Percentiles rank a stretch among this genome's conserved stretches.
Conservation (phyloP, 2,797 vertebrate species). For the Sphenopsis melanotis region DNA sequence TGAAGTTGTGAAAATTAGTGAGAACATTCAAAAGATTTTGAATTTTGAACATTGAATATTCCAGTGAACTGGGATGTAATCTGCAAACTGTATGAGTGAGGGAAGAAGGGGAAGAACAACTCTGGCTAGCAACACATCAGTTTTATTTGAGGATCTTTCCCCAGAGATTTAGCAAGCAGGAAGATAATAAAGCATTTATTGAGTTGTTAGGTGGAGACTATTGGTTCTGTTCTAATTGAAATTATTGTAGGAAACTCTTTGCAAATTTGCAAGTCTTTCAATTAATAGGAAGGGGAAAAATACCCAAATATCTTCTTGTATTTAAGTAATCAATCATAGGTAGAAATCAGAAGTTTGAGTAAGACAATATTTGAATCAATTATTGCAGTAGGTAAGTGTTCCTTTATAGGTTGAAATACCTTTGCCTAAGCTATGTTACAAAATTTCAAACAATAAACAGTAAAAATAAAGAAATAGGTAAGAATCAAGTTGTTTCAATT, state of each 20-base stretch:
- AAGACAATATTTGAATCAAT: neutral
- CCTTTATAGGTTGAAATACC: neutral
- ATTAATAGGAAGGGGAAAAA: neutral
- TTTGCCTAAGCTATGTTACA: neutral
- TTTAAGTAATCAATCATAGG: neutral
- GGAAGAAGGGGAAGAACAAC: neutral
- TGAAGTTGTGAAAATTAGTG: neutral
- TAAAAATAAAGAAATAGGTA: neutral
- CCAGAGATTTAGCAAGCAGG: neutral
- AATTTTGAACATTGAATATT: neutral
- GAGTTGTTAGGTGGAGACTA: neutral
- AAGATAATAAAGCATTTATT: neutral
- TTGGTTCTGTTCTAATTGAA: neutral
- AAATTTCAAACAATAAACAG: neutral
- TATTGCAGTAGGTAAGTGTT: neutral
- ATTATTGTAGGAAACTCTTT: neutral
- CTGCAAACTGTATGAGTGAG: neutral
- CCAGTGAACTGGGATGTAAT: neutral
- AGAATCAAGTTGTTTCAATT: neutral
- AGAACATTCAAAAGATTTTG: neutral
- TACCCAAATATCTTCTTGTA: neutral
- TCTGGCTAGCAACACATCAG: neutral
- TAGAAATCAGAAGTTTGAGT: neutral
- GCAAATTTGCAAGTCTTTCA: neutral
- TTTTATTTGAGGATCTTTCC: neutral